A percentile compares a stretch with the other conserved stretches of the same genome.
Conservation (phyloP, 1,140 invertebrate genomes). For the Macrocentrus cingulum region DNA sequence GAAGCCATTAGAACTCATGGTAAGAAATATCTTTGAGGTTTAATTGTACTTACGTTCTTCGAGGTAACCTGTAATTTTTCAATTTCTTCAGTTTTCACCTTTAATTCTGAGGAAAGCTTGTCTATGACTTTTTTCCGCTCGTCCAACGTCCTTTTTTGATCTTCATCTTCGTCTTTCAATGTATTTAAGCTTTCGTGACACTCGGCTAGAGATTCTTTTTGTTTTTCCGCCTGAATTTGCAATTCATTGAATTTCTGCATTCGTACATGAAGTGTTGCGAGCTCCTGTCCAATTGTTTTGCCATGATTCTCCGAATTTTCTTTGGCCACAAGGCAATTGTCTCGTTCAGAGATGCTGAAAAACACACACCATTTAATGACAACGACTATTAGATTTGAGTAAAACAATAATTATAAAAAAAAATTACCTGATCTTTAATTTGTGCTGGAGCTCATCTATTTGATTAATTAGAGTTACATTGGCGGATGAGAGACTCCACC, state of each 20-base stretch:
- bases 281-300: slow-evolving; percentile 41
- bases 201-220: slow-evolving; percentile 39
- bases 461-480: slow-evolving; percentile 57
- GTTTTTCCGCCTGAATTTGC: slow-evolving; percentile 40
- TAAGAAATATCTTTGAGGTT: background rate
- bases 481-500: slow-evolving; percentile 58
- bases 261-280: slow-evolving; percentile 41
- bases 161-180: slow-evolving; percentile 49
- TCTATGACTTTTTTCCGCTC: slow-evolving; percentile 52
- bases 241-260: slow-evolving; percentile 42
- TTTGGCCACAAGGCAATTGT: slow-evolving; percentile 47
- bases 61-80: no score
- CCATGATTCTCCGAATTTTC: slow-evolving; percentile 40
- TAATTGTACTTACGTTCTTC: no score
- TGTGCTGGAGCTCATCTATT: slow-evolving; percentile 55
- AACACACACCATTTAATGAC: slow-evolving; percentile 13
- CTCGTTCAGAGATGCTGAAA: slow-evolving; percentile 52
- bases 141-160: slow-evolving; percentile 48
- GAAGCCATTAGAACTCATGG: background rate
- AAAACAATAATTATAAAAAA: slow-evolving; percentile 6
- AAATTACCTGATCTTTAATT: slow-evolving; percentile 56
- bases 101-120: slow-evolving; percentile 37
- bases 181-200: slow-evolving; percentile 55
- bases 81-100: no score
- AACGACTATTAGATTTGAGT: slow-evolving; percentile 3